Percentiles rank a stretch among this genome's conserved stretches.
Conservation (phyloP, 64 coral and sea anemone genomes). For the Dendronephthya gigantea region DNA sequence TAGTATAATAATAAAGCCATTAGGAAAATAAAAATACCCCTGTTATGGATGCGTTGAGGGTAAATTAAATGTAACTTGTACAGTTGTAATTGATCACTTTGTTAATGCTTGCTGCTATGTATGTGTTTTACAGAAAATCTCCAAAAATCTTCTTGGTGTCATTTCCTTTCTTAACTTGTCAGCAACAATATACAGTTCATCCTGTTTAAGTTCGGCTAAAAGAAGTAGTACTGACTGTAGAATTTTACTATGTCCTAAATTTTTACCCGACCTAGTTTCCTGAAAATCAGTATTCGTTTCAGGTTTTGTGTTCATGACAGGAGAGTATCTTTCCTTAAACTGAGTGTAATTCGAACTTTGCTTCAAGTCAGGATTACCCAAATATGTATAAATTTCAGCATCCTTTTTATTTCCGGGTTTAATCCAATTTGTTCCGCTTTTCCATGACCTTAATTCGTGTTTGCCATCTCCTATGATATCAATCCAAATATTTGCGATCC, state of each 20-base stretch:
- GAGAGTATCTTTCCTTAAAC: not conserved
- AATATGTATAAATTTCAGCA: conserved; percentile 36
- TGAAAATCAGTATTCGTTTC: not conserved
- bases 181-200: conserved; percentile 77
- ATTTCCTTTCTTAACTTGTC: conserved; percentile 31
- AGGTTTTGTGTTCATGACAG: not conserved
- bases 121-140: no score
- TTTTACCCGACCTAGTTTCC: conserved; percentile 16
- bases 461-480: conserved; percentile 69
- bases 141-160: not conserved
- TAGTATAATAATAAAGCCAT: no score
- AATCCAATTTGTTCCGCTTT: conserved; percentile 67
- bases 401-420: conserved; percentile 53
- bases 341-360: conserved; percentile 23
- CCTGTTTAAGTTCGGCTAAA: conserved; percentile 75
- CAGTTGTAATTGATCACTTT: no score
- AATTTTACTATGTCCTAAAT: conserved; percentile 45
- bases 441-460: conserved; percentile 60
- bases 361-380: conserved; percentile 6
- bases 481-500: conserved; percentile 87
- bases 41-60: no score
- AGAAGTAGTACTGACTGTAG: conserved; percentile 70
- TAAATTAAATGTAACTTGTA: no score
- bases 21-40: no score
- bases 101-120: no score